phyloP scores from a whole-genome alignment of 2,113 vertebrate species.

The Sylvia atricapilla region DNA sequence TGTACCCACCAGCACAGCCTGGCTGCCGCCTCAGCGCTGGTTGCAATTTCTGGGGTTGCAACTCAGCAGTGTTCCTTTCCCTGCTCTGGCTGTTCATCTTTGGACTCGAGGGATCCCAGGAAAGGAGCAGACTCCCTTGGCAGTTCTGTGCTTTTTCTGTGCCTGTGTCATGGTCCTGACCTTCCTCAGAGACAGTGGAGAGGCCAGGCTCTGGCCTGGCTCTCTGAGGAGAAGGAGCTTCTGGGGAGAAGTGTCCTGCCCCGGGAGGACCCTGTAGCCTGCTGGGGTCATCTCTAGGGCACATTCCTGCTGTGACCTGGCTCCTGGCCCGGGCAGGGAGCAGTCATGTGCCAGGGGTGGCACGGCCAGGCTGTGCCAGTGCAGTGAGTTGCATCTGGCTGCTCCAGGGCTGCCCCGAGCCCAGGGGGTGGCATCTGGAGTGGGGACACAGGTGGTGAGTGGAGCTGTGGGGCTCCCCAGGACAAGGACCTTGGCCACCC shows the following conservation, averaged over 20 bases:
- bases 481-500: not conserved
- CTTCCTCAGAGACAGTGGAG: not conserved
- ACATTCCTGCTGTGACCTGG: not conserved
- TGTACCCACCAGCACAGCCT: not conserved
- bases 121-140: not conserved
- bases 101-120: not conserved
- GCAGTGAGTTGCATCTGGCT: rapidly evolving
- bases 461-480: not conserved
- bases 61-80: too few relatives aligned
- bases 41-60: not conserved
- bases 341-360: rapidly evolving
- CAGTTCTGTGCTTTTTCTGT: not conserved
- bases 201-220: not conserved
- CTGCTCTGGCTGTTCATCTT: not conserved
- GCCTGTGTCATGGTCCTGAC: rapidly evolving
- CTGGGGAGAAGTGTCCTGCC: not conserved
- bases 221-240: not conserved
- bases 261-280: not conserved
- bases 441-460: rapidly evolving
- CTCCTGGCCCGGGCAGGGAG: not conserved
- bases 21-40: rapidly evolving
- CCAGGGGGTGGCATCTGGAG: not conserved
- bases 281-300: not conserved
- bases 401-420: not conserved
- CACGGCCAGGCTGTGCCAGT: not conserved